Percentiles rank a stretch among this genome's conserved stretches.
These are phyloP conservation scores for Peromyscus attwateri DNA, from an alignment of 2,797 vertebrate genomes.

Conservation along the genomic window DNA sequence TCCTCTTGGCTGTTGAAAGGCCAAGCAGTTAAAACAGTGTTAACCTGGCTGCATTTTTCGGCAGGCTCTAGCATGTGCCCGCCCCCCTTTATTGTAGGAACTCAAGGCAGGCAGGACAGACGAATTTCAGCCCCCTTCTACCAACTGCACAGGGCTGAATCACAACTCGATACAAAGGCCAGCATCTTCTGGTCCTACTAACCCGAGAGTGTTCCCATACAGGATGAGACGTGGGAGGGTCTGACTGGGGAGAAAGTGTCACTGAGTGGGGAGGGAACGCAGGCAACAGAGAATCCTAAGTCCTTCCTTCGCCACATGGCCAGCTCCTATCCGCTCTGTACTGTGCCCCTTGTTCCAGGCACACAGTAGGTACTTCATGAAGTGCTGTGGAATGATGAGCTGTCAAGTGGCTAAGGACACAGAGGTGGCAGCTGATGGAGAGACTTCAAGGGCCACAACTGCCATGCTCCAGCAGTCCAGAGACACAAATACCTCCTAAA, in stretches of 20 bases:
- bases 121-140: neutral
- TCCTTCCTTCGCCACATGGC: neutral
- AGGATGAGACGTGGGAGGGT: neutral
- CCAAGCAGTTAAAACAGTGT: neutral
- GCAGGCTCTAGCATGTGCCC: neutral
- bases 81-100: neutral
- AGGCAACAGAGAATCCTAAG: neutral
- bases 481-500: neutral
- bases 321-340: neutral
- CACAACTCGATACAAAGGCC: neutral
- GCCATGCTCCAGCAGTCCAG: neutral
- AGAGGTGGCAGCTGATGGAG: neutral
- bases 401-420: neutral
- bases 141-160: neutral
- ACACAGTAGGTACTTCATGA: neutral
- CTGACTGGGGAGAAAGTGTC: neutral
- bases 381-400: neutral
- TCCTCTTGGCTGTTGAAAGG: conserved; percentile 14
- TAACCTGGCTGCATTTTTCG: neutral
- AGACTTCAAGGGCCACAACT: neutral
- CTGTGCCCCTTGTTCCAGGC: neutral
- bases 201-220: neutral
- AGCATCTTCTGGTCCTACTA: neutral
- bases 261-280: neutral
- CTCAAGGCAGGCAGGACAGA: neutral